phyloP scores from a whole-genome alignment of 2,113 vertebrate genomes.

The Bubo bubo region DNA sequence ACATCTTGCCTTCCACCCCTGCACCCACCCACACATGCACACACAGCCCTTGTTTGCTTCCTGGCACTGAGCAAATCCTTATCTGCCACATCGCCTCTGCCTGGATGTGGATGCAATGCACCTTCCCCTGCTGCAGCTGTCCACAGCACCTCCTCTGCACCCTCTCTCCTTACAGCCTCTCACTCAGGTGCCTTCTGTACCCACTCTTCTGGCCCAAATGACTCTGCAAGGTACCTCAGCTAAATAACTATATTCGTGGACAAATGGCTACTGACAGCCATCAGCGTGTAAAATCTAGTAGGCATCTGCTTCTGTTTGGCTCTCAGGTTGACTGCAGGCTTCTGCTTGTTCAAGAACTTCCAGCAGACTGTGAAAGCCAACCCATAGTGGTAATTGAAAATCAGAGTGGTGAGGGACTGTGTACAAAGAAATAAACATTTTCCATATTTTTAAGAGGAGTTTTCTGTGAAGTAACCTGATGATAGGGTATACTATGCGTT shows the following conservation, averaged over 20 bases:
- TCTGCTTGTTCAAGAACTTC: not conserved
- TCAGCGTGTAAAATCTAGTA: not conserved
- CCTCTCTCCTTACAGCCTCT: not conserved
- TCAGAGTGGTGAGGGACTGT: not conserved
- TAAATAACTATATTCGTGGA: not conserved
- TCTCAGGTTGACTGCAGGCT: not conserved
- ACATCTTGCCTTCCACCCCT: not conserved
- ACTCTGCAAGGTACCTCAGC: not conserved
- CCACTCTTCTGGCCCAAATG: not conserved
- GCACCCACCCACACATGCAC: fast-evolving
- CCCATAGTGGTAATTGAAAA: not conserved
- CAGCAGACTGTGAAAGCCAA: not conserved
- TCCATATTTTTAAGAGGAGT: not conserved
- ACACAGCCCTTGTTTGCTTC: not conserved
- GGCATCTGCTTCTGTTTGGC: not conserved
- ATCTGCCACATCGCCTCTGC: not conserved
- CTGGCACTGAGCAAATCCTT: not conserved
- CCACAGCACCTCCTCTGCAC: not conserved
- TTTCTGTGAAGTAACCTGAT: not conserved
- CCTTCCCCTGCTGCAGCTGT: not conserved
- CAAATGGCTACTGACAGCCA: not conserved
- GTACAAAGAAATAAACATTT: not conserved
- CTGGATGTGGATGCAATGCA: not conserved
- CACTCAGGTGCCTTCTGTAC: not conserved
- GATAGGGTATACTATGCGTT: not conserved